Evolutionary conservation across 2,888 invertebrate species (phyloP).

Genomic region (Cheilosia soror): DNA sequence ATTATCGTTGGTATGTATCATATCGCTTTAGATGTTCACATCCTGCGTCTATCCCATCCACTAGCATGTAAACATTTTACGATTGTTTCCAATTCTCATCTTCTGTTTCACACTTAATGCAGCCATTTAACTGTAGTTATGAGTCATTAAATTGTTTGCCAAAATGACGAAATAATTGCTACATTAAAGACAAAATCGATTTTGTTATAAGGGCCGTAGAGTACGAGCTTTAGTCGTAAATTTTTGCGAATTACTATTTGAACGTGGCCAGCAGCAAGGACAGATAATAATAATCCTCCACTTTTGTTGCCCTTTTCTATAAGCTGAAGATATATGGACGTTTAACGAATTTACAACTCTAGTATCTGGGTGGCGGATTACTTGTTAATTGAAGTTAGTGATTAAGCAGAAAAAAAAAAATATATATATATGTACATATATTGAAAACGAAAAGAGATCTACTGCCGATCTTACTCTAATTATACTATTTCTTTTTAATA

Average conservation of each 20-base stretch:
- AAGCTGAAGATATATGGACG: constrained; percentile 30
- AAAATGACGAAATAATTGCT: constrained; percentile 69
- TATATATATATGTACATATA: neutral
- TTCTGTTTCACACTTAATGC: constrained; percentile 55
- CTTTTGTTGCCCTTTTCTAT: constrained; percentile 22
- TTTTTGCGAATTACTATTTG: constrained; percentile 42
- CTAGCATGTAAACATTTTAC: constrained; percentile 57
- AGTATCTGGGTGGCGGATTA: constrained; percentile 30
- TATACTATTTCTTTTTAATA: too few relatives aligned
- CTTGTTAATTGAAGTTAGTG: constrained; percentile 46
- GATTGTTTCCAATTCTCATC: constrained; percentile 68
- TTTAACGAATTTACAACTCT: constrained; percentile 47
- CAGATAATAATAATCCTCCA: constrained; percentile 15
- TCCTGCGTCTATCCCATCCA: constrained; percentile 15
- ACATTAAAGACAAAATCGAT: constrained; percentile 69
- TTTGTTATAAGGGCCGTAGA: constrained; percentile 36
- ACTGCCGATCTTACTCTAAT: neutral
- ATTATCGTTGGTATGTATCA: constrained; percentile 49
- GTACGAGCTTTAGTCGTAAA: constrained; percentile 38
- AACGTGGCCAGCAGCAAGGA: constrained; percentile 22
- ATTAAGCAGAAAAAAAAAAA: constrained; percentile 15
- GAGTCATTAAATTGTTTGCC: constrained; percentile 72
- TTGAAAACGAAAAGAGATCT: constrained; percentile 6
- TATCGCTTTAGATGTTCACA: constrained; percentile 30
- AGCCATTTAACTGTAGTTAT: constrained; percentile 67